phyloP scores from a whole-genome alignment of 2,113 vertebrate genomes.

The Ariopsis seemanni region DNA sequence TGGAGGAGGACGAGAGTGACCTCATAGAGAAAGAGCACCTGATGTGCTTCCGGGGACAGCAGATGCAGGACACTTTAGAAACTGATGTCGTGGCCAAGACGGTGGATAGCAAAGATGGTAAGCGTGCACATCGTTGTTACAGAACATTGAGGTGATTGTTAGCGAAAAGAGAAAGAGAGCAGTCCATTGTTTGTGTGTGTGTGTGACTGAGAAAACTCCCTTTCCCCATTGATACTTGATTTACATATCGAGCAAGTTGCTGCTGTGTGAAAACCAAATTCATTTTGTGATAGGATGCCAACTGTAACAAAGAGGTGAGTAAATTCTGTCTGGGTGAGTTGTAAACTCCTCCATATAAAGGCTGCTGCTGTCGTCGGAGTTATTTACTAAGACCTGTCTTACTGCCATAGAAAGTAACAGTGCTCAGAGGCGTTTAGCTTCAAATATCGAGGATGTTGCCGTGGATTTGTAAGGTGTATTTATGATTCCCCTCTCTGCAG shows the following conservation, averaged over 20 bases:
- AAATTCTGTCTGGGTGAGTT: conserved; percentile 8
- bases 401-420: not conserved
- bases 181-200: not conserved
- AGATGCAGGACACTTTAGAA: conserved; percentile 88
- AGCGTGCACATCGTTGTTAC: conserved; percentile 61
- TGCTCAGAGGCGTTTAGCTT: not conserved
- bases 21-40: conserved; percentile 93
- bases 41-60: conserved; percentile 86
- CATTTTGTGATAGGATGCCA: not conserved
- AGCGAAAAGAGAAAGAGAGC: conserved; percentile 24
- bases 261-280: not conserved
- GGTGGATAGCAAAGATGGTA: conserved; percentile 94
- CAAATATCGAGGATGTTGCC: not conserved
- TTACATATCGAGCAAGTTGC: not conserved
- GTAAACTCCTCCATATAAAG: conserved; percentile 38
- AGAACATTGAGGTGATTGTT: not conserved
- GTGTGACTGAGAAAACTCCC: not conserved
- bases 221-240: not conserved
- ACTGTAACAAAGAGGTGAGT: not conserved
- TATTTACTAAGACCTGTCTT: not conserved
- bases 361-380: conserved; percentile 1
- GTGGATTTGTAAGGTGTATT: not conserved
- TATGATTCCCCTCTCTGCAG: not conserved
- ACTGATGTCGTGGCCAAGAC: conserved; percentile 84
- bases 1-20: conserved; percentile 96